Evolutionary conservation across 2,797 vertebrate species (phyloP), one percentile per base, ranked within the genome.

Genomic region (Novumbra hubbsi): DNA sequence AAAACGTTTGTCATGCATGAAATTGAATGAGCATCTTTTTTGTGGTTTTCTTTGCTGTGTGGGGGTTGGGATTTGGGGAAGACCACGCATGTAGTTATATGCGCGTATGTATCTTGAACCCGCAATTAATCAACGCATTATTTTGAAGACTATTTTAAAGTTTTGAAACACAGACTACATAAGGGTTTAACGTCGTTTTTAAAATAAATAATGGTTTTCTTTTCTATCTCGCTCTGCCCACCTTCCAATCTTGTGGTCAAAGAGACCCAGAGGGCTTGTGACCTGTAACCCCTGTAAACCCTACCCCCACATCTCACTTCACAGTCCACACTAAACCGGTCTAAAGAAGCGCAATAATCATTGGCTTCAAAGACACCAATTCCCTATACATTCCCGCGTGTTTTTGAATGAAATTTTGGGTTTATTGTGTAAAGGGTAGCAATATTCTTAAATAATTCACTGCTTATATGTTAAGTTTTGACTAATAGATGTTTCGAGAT

Each of bases 251-350:
- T 83, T 85, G 84, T 89, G 94, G 92, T 92, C 93, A 91, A 90
- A 87, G 91, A 90, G 90, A 92, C 90, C 89, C 91, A 92, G 92
- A 92, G 91, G 92, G 93, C 91, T 93, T 85, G 88, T 95, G 94
- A 96, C 95, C 96, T 94, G 73, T 91, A 89, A 95, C 94, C 95
- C 83, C 76, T 48, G 88, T 70, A 87, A 83, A 90, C 84, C 82
- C 92, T 91, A 87, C 92, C 93, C 94, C 93, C 92, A 91, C 88
- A 45, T 15, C 73, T 73, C 64, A 21, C 68, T 45, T 45, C 41
- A 12, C 41, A 45, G 41, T 45, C 60, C 72, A 24, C 55, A 64
- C 67, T 72, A 79, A 85, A 75, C 77, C 68, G 34, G 50, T 27
- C 52, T 45, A 74, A 70, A 73, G 71, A 57, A 72, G 78, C 49